These are phyloP conservation scores for Stenichneumon culpator DNA, from an alignment of 2,888 invertebrate species.

Conservation along the genomic window DNA sequence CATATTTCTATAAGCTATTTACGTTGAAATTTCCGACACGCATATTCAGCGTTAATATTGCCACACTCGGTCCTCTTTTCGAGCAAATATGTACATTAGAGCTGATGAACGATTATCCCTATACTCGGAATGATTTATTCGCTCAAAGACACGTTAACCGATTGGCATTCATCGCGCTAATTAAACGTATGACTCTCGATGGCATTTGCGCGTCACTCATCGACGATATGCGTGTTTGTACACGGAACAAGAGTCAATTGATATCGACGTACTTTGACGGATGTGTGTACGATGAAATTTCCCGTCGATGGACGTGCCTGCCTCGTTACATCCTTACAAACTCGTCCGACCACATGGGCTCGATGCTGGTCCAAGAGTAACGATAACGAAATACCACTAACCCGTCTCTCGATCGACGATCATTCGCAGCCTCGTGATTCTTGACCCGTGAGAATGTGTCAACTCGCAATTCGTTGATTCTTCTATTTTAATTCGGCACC, in stretches of 20 bases:
- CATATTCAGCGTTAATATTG: neutral
- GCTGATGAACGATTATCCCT: slow-evolving; percentile 38
- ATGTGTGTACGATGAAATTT: slow-evolving; percentile 32
- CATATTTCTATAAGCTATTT: slow-evolving; percentile 27
- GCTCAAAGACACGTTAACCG: slow-evolving; percentile 48
- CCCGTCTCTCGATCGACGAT: too few species aligned
- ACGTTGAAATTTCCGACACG: neutral
- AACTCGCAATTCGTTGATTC: too few species aligned
- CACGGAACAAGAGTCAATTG: slow-evolving; percentile 11
- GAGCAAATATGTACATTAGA: slow-evolving; percentile 50
- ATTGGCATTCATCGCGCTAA: slow-evolving; percentile 52
- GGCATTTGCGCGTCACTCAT: slow-evolving; percentile 42
- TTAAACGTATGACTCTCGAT: slow-evolving; percentile 56
- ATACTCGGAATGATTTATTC: slow-evolving; percentile 51
- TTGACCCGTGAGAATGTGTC: too few species aligned
- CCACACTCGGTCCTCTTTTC: slow-evolving; percentile 31
- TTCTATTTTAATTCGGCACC: neutral
- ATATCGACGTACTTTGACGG: slow-evolving; percentile 13
- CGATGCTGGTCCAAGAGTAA: too few species aligned
- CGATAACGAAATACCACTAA: too few species aligned
- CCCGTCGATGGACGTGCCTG: slow-evolving; percentile 17
- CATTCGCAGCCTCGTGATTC: too few species aligned
- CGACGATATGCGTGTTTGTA: slow-evolving; percentile 22
- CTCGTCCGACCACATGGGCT: too few species aligned
- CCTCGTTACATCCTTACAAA: slow-evolving; percentile 40